Evolutionary conservation across 64 coral and sea anemone species (phyloP).

Genomic region (Porites australiensis): DNA sequence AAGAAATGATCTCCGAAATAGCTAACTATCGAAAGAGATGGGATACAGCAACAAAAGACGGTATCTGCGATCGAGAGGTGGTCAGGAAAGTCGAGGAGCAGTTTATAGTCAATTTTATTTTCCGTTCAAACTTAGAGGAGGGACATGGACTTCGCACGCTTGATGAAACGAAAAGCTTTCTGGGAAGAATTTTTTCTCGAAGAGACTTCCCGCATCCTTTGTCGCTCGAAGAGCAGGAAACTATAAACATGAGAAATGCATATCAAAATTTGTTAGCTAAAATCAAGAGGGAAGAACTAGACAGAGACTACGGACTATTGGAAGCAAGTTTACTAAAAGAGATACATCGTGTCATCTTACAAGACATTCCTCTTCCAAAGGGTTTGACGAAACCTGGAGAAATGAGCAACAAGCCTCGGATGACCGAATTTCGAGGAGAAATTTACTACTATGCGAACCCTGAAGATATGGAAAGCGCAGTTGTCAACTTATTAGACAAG

Average conservation of each 20-base stretch:
- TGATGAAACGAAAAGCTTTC: slow-evolving; percentile 27
- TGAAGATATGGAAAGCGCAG: slow-evolving; percentile 66
- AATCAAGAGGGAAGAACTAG: slow-evolving; percentile 8
- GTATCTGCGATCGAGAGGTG: background rate
- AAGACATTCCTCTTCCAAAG: background rate
- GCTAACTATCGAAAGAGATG: slow-evolving; percentile 1
- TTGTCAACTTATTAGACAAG: slow-evolving; percentile 62
- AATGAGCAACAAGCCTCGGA: slow-evolving; percentile 31
- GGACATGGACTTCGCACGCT: slow-evolving; percentile 63
- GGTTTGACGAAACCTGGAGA: slow-evolving; percentile 41
- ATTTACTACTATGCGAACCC: slow-evolving; percentile 70
- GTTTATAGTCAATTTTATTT: slow-evolving; percentile 57
- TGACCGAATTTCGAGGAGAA: slow-evolving; percentile 55
- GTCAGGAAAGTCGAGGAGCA: background rate
- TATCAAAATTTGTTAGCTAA: slow-evolving; percentile 45
- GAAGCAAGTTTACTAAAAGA: slow-evolving; percentile 38
- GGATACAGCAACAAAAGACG: slow-evolving; percentile 13
- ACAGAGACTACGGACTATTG: slow-evolving; percentile 30
- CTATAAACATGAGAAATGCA: slow-evolving; percentile 68
- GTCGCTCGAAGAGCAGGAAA: slow-evolving; percentile 78
- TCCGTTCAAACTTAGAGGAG: slow-evolving; percentile 79
- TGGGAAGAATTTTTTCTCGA: slow-evolving; percentile 10
- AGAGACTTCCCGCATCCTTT: background rate
- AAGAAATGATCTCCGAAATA: slow-evolving; percentile 46
- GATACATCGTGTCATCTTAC: slow-evolving; percentile 41